Evolutionary conservation across 2,113 vertebrate species (phyloP), one percentile per base, ranked within the genome.

Genomic region (Ochotona curzoniae): DNA sequence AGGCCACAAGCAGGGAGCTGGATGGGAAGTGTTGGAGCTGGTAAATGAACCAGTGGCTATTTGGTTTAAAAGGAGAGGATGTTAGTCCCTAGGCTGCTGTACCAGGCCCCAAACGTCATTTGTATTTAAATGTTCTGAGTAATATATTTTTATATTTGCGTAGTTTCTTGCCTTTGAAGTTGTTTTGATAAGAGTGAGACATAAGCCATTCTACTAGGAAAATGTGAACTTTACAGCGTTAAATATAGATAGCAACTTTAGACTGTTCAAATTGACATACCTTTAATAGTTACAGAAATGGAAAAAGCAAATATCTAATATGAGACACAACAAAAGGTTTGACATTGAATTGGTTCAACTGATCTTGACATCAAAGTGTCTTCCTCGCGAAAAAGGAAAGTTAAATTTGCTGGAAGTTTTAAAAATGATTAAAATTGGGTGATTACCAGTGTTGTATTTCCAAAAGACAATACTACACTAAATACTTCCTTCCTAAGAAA

Each of bases 151-250:
- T 17, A 15, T 69, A 74, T 76, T 78, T 91, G 10, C 30, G 76
- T 18, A 73, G 12, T 85, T 82, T 28, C 32, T 86, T 75, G n/a
- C 28, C 44, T 86, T 93, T 94, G 32, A 92, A 94, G 75, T 7
- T 86, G 6, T 14, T 84, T 67, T 79, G 61, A 83, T 87, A 66
- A 75, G 57, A n/a, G 3, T 87, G 60, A 78, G 8, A 73, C 25
- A 30, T 11, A 92, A 92, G 23, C 25, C 63, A 90, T 38, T 1
- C 9, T 66, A 83, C 11, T 54, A 71, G 30, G 30, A 12, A 79
- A 70, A 64, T 35, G 66, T 15, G 89, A 87, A 87, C 32, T 84
- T 75, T 14, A 32, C 54, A 86, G 47, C 57, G 89, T 89, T 85
- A 74, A 60, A 93, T 54, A 66, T 35, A 35, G 17, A 35, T 86